Percentiles rank a stretch among this genome's conserved stretches.
These are phyloP conservation scores for Tromatobia lineatoria DNA, from an alignment of 2,888 invertebrate genomes.

Conservation along the genomic window DNA sequence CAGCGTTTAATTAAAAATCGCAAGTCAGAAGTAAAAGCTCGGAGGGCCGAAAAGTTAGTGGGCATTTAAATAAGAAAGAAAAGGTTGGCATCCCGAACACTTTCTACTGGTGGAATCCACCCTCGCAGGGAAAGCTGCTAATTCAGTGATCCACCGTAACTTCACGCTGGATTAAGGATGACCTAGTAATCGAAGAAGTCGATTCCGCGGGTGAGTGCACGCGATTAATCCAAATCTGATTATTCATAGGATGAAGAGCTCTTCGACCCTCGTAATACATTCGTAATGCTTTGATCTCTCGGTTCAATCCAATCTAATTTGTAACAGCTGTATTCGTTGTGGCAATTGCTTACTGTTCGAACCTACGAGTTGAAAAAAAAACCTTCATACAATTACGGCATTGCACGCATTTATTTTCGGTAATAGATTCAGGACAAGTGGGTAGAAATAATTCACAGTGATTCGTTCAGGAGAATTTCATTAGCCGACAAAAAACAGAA, in stretches of 20 bases:
- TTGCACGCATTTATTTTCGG: not conserved
- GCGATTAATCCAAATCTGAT: conserved; percentile 42
- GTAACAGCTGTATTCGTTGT: not conserved
- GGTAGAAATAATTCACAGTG: too few species aligned
- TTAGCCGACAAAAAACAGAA: not conserved
- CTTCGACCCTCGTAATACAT: conserved; percentile 19
- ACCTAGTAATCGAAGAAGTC: conserved; percentile 48
- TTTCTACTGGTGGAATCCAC: conserved; percentile 8
- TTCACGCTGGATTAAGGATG: conserved; percentile 27
- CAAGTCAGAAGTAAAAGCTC: conserved; percentile 57
- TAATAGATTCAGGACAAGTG: not conserved
- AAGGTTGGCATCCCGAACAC: not conserved
- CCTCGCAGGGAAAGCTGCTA: conserved; percentile 8
- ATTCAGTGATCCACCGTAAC: conserved; percentile 43
- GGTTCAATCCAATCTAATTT: conserved; percentile 33
- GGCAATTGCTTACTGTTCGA: not conserved
- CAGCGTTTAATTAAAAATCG: conserved; percentile 71
- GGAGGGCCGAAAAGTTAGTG: conserved; percentile 45
- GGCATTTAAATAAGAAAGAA: conserved; percentile 40
- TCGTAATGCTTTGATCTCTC: conserved; percentile 31
- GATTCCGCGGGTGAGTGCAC: conserved; percentile 25
- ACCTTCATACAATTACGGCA: too few species aligned
- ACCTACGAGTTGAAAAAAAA: not conserved
- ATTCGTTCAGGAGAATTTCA: not conserved
- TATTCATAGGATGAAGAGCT: conserved; percentile 51